phyloP scores from a whole-genome alignment of 2,797 vertebrate genomes.

The Macroramphosus scolopax region DNA sequence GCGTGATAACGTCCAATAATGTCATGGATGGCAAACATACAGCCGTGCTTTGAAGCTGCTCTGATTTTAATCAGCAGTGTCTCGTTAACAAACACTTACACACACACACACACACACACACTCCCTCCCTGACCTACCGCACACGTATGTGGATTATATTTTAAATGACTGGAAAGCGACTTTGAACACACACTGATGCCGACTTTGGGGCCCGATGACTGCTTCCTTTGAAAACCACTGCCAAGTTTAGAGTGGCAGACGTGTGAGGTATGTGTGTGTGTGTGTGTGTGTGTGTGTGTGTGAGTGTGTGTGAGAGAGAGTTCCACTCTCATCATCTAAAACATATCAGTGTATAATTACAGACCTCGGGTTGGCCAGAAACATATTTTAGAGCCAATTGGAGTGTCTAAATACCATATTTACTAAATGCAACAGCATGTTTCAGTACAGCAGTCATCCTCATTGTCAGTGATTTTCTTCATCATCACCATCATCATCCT shows the following conservation, averaged over 20 bases:
- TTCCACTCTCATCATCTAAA: constrained; percentile 51
- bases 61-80: constrained; percentile 68
- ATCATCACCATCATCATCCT: constrained; percentile 10
- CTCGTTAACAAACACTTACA: constrained; percentile 52
- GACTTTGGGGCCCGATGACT: constrained; percentile 46
- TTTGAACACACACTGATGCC: constrained; percentile 39
- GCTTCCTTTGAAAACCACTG: constrained; percentile 60
- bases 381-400: constrained; percentile 55
- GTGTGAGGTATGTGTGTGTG: constrained; percentile 21
- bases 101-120: constrained; percentile 41
- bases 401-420: constrained; percentile 46
- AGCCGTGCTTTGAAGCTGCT: constrained; percentile 37
- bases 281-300: constrained; percentile 11
- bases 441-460: constrained; percentile 26
- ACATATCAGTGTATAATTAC: constrained; percentile 62
- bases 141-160: constrained; percentile 59
- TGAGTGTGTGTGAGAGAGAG: constrained; percentile 15
- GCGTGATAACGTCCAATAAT: constrained; percentile 45
- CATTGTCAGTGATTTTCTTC: constrained; percentile 1
- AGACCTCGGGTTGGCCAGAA: constrained; percentile 45
- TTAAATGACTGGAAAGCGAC: constrained; percentile 53
- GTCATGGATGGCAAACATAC: constrained; percentile 41
- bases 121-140: constrained; percentile 64
- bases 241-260: constrained; percentile 60
- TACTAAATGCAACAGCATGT: constrained; percentile 27